Percentiles rank a stretch among this genome's conserved stretches.
Evolutionary conservation across 2,797 vertebrate genomes (phyloP).

Genomic region (Halcyon chelicuti): DNA sequence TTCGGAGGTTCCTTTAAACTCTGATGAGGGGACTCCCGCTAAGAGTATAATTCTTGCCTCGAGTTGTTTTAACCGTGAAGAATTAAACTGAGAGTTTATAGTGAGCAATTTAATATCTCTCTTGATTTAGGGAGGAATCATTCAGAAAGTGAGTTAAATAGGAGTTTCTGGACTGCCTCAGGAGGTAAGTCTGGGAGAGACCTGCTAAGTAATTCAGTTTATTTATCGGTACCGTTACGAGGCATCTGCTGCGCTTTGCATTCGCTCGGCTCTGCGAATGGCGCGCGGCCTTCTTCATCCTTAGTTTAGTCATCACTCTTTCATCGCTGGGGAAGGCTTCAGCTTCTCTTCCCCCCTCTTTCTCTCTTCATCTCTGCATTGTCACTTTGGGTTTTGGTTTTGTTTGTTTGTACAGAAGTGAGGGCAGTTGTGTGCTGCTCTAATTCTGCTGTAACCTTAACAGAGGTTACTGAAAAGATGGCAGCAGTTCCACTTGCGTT

Average conservation of each 20-base stretch:
- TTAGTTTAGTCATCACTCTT: background rate
- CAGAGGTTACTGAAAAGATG: background rate
- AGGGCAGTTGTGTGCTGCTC: background rate
- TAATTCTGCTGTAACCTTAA: background rate
- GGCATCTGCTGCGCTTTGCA: constrained; percentile 21
- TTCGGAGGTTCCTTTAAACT: constrained; percentile 1
- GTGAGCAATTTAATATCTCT: constrained; percentile 31
- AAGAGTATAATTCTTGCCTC: constrained; percentile 30
- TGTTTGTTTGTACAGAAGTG: background rate
- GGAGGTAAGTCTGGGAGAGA: constrained; percentile 37
- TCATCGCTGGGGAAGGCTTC: background rate
- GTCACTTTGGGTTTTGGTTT: background rate
- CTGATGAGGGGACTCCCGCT: background rate
- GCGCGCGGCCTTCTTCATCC: background rate
- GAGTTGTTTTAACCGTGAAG: constrained; percentile 22
- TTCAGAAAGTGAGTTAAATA: constrained; percentile 60
- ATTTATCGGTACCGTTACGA: constrained; percentile 6
- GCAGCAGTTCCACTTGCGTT: background rate
- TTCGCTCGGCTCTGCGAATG: background rate
- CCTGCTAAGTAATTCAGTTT: constrained; percentile 36
- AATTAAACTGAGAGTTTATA: constrained; percentile 48
- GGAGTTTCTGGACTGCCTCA: constrained; percentile 23
- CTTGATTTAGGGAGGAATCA: constrained; percentile 59
- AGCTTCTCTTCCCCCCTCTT: background rate
- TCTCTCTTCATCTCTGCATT: background rate